phyloP scores from a whole-genome alignment of 2,888 invertebrate species.

The Dryobota labecula region DNA sequence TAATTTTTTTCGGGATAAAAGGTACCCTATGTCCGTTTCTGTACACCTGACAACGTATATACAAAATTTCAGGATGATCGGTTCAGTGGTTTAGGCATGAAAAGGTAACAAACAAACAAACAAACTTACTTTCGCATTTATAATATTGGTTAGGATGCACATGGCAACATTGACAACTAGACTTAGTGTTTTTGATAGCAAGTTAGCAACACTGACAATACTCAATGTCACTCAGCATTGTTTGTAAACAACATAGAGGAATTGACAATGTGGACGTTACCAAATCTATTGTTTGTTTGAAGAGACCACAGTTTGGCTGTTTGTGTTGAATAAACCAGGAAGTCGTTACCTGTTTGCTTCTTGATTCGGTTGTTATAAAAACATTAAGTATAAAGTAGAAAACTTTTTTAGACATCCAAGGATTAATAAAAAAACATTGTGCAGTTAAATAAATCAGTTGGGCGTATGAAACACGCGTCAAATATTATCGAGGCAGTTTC shows the following conservation, averaged over 20 bases:
- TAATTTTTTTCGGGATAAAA: too few species aligned
- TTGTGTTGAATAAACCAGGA: conserved; percentile 25
- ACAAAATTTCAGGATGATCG: too few species aligned
- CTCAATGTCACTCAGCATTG: conserved; percentile 11
- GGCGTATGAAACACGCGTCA: not conserved
- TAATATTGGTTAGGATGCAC: too few species aligned
- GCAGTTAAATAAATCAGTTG: not conserved
- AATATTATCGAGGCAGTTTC: not conserved
- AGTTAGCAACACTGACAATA: conserved; percentile 21
- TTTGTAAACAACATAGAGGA: conserved; percentile 39
- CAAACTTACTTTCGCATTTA: too few species aligned
- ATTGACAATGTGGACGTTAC: conserved; percentile 27
- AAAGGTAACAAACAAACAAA: too few species aligned
- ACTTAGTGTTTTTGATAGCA: not conserved
- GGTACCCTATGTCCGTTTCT: too few species aligned
- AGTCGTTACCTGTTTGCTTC: conserved; percentile 26
- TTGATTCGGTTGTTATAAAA: conserved; percentile 33
- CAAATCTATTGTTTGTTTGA: conserved; percentile 39
- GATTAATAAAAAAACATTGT: conserved; percentile 6
- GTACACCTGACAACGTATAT: too few species aligned
- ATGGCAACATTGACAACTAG: too few species aligned
- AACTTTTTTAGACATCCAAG: not conserved
- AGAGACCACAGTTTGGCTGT: conserved; percentile 19
- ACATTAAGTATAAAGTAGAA: conserved; percentile 4
- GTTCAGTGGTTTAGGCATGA: too few species aligned